phyloP scores from a whole-genome alignment of 2,888 invertebrate species.

The Drosophila nr. fundita region DNA sequence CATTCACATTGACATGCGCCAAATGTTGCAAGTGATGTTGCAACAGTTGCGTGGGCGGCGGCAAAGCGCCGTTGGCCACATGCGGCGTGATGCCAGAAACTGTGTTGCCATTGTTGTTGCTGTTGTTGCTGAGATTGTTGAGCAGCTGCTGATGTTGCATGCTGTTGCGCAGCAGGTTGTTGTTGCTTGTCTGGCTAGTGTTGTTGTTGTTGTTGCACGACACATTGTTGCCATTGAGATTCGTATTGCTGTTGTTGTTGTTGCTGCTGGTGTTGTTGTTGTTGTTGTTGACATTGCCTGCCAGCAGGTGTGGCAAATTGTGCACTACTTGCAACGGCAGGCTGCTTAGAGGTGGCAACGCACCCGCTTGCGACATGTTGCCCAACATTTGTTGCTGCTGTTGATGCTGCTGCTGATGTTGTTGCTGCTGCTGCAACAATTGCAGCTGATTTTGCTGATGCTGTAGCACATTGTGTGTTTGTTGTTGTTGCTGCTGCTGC shows the following conservation, averaged over 20 bases:
- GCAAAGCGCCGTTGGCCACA: constrained; percentile 67
- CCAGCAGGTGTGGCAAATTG: constrained; percentile 83
- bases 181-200: constrained; percentile 44
- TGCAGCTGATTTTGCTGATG: constrained; percentile 81
- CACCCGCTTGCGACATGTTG: constrained; percentile 77
- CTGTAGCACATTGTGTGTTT: constrained; percentile 72
- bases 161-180: constrained; percentile 70
- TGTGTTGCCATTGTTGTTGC: constrained; percentile 56
- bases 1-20: constrained; percentile 83
- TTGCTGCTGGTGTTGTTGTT: constrained; percentile 19
- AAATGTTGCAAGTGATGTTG: constrained; percentile 85
- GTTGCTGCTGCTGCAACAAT: constrained; percentile 75
- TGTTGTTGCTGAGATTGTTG: constrained; percentile 66
- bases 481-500: constrained; percentile 70
- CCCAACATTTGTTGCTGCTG: constrained; percentile 82
- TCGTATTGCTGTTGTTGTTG: constrained; percentile 36
- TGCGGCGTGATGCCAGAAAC: constrained; percentile 50
- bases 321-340: constrained; percentile 84
- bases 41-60: constrained; percentile 84
- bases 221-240: constrained; percentile 53
- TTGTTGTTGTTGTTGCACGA: constrained; percentile 47
- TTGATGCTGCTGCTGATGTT: constrained; percentile 79
- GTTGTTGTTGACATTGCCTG: constrained; percentile 46
- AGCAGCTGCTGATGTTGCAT: constrained; percentile 77
- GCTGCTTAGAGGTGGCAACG: constrained; percentile 83